Evolutionary conservation across 2,888 invertebrate species (phyloP).

Genomic region (Drosophila nigritarsus): DNA sequence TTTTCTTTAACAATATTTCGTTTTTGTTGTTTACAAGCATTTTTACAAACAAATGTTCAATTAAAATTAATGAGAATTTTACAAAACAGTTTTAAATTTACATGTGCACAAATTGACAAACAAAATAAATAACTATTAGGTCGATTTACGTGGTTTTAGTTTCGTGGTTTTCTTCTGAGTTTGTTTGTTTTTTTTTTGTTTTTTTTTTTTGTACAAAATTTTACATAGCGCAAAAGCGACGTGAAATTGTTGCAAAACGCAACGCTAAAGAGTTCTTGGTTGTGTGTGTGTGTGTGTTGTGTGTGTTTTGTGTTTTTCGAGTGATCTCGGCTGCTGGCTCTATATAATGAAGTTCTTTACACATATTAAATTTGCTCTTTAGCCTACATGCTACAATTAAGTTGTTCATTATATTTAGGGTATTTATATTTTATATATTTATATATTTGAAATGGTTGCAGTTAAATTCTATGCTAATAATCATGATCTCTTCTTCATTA

Average conservation of each 20-base stretch:
- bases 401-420: slow-evolving; percentile 43
- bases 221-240: slow-evolving; percentile 79
- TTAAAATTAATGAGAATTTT: slow-evolving; percentile 75
- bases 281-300: slow-evolving; percentile 26
- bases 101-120: slow-evolving; percentile 68
- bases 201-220: slow-evolving; percentile 71
- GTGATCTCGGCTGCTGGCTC: slow-evolving; percentile 55
- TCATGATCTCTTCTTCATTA: slow-evolving; percentile 32
- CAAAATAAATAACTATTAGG: slow-evolving; percentile 49
- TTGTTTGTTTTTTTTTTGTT: slow-evolving; percentile 12
- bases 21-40: slow-evolving; percentile 47
- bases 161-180: slow-evolving; percentile 23
- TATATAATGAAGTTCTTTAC: slow-evolving; percentile 37
- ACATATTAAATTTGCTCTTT: slow-evolving; percentile 51
- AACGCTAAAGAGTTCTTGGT: slow-evolving; percentile 64
- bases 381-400: slow-evolving; percentile 72
- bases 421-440: slow-evolving; percentile 42
- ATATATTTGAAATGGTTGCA: slow-evolving; percentile 67
- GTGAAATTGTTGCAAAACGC: slow-evolving; percentile 66
- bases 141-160: slow-evolving; percentile 56
- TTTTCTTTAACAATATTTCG: slow-evolving; percentile 29
- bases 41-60: slow-evolving; percentile 63
- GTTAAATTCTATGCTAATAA: slow-evolving; percentile 55
- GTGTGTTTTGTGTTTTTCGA: slow-evolving; percentile 16
- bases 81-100: slow-evolving; percentile 68